Evolutionary conservation across 2,888 invertebrate genomes (phyloP).

Genomic region (Neoascia interrupta): DNA sequence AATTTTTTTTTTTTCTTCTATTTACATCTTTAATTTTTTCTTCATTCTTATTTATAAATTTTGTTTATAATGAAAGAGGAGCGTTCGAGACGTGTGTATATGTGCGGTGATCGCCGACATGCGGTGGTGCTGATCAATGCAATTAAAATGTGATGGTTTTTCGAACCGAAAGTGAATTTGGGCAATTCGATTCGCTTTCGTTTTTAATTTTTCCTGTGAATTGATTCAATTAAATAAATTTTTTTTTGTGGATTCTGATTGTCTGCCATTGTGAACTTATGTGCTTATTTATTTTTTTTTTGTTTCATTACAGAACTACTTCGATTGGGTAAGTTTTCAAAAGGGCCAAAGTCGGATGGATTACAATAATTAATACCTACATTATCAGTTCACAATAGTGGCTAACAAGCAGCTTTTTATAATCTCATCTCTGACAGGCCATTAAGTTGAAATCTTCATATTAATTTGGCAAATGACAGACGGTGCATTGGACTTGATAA

Average conservation of each 20-base stretch:
- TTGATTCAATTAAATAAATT: neutral
- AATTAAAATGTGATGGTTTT: slow-evolving; percentile 28
- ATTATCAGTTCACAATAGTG: too few relatives aligned
- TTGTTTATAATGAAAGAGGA: slow-evolving; percentile 8
- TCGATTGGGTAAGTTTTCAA: slow-evolving; percentile 40
- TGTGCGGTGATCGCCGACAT: neutral
- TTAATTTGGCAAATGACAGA: too few relatives aligned
- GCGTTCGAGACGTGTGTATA: neutral
- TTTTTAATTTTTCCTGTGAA: slow-evolving; percentile 23
- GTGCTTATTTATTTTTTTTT: slow-evolving; percentile 12
- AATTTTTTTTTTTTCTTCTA: neutral
- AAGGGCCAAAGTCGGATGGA: neutral
- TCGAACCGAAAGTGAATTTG: slow-evolving; percentile 29
- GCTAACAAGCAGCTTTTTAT: too few relatives aligned
- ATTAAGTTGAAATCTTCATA: too few relatives aligned
- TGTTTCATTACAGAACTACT: slow-evolving; percentile 39
- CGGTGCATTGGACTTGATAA: too few relatives aligned
- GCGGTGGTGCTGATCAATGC: slow-evolving; percentile 12
- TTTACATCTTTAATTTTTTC: slow-evolving; percentile 7
- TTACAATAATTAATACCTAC: too few relatives aligned
- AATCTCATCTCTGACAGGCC: too few relatives aligned
- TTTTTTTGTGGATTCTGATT: neutral
- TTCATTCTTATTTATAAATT: slow-evolving; percentile 1
- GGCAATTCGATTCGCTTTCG: slow-evolving; percentile 41
- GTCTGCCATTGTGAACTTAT: slow-evolving; percentile 12